Evolutionary conservation across 2,888 invertebrate genomes (phyloP).

Genomic region (Saturnia pavonia): DNA sequence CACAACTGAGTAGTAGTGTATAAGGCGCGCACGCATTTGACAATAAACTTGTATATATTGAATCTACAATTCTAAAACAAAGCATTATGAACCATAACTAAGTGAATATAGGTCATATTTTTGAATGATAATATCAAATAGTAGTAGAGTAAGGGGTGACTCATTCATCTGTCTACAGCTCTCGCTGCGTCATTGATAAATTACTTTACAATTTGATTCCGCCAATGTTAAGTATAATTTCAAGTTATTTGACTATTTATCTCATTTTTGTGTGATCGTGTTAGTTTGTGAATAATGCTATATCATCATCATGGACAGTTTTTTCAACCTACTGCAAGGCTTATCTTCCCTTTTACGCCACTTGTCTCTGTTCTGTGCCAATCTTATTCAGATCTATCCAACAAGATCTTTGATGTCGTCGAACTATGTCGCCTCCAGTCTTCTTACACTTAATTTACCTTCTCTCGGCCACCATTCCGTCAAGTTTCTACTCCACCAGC

Average conservation of each 20-base stretch:
- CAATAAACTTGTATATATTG: conserved; percentile 50
- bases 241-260: conserved; percentile 7
- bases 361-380: too few relatives aligned
- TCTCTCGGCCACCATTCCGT: too few relatives aligned
- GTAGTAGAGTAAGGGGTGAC: conserved; percentile 55
- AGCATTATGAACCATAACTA: neutral
- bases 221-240: conserved; percentile 36
- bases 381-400: too few relatives aligned
- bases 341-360: too few relatives aligned
- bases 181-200: conserved; percentile 72
- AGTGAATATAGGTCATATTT: neutral
- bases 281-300: neutral
- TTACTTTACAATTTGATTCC: conserved; percentile 40
- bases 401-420: too few relatives aligned
- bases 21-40: conserved; percentile 71
- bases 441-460: too few relatives aligned
- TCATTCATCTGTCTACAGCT: conserved; percentile 63
- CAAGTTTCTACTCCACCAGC: too few relatives aligned
- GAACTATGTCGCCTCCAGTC: too few relatives aligned
- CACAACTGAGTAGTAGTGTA: conserved; percentile 55
- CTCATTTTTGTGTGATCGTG: neutral
- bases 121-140: conserved; percentile 19
- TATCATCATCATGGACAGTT: too few relatives aligned
- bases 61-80: conserved; percentile 16
- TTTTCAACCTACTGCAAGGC: too few relatives aligned